Evolutionary conservation across 2,113 vertebrate genomes (phyloP).

Genomic region (Pomatorhinus ruficollis): DNA sequence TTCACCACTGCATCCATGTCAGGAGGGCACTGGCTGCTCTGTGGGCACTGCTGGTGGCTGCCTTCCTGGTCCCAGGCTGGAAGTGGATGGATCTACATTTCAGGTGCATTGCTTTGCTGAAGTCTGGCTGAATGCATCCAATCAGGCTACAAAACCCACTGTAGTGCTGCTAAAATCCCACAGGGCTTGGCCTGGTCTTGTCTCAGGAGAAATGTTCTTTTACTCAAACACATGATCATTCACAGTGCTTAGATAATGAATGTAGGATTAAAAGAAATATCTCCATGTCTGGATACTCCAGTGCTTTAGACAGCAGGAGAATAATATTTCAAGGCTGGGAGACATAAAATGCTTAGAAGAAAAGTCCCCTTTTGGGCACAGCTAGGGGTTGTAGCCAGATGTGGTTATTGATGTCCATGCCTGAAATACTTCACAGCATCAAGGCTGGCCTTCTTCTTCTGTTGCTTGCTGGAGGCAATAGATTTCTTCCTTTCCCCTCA

Average conservation of each 20-base stretch:
- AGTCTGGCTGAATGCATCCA: slow-evolving; percentile 77
- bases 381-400: not conserved
- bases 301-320: not conserved
- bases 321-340: not conserved
- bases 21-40: slow-evolving; percentile 8
- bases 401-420: not conserved
- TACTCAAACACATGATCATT: not conserved
- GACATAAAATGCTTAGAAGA: not conserved
- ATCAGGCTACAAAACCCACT: not conserved
- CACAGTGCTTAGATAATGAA: not conserved
- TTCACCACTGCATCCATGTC: not conserved
- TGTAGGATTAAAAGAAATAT: not conserved
- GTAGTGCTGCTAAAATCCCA: not conserved
- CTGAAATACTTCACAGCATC: not conserved
- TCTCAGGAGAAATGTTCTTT: not conserved
- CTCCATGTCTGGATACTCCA: not conserved
- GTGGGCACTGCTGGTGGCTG: slow-evolving; percentile 81
- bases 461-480: not conserved
- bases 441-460: not conserved
- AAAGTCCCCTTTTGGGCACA: not conserved
- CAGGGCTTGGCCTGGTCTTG: not conserved
- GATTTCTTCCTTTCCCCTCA: not conserved
- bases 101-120: slow-evolving; percentile 80
- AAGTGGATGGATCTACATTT: slow-evolving; percentile 81
- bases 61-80: slow-evolving; percentile 79